phyloP scores from a whole-genome alignment of 2,797 vertebrate species.

The Babyrousa celebensis region DNA sequence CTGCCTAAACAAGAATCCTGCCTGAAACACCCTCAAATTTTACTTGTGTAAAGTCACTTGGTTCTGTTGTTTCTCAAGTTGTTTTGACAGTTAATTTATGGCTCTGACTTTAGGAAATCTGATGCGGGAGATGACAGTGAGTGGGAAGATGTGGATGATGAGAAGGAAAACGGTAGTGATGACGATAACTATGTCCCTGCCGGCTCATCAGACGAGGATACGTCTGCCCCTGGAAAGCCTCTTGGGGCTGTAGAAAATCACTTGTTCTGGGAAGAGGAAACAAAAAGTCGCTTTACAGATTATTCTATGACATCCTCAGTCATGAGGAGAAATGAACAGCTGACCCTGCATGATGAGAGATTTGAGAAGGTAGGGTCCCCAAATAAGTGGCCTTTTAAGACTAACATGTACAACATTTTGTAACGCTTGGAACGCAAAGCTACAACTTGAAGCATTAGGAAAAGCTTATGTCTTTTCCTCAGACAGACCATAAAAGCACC shows the following conservation, averaged over 20 bases:
- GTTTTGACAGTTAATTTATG: slow-evolving; percentile 38
- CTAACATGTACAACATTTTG: background rate
- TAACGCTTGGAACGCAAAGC: background rate
- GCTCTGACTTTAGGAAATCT: slow-evolving; percentile 81
- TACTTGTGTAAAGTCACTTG: slow-evolving; percentile 4
- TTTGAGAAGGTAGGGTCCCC: slow-evolving; percentile 95
- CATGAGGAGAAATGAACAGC: slow-evolving; percentile 97
- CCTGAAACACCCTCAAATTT: background rate
- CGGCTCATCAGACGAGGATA: slow-evolving; percentile 90
- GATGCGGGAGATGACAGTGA: slow-evolving; percentile 91
- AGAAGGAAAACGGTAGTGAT: slow-evolving; percentile 77
- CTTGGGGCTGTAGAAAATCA: slow-evolving; percentile 87
- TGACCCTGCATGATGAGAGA: slow-evolving; percentile 96
- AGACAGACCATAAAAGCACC: background rate
- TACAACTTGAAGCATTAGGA: background rate
- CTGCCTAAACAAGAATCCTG: slow-evolving; percentile 9
- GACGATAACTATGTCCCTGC: slow-evolving; percentile 91
- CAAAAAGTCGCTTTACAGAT: slow-evolving; percentile 97
- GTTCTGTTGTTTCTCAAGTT: slow-evolving; percentile 47
- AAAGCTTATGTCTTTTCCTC: background rate
- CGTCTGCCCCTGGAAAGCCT: background rate
- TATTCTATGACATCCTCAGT: slow-evolving; percentile 98
- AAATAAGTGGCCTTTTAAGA: background rate
- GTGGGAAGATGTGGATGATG: slow-evolving; percentile 95
- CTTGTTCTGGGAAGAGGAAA: slow-evolving; percentile 96